phyloP scores from a whole-genome alignment of 2,797 vertebrate species.

The Tragelaphus eurycerus region DNA sequence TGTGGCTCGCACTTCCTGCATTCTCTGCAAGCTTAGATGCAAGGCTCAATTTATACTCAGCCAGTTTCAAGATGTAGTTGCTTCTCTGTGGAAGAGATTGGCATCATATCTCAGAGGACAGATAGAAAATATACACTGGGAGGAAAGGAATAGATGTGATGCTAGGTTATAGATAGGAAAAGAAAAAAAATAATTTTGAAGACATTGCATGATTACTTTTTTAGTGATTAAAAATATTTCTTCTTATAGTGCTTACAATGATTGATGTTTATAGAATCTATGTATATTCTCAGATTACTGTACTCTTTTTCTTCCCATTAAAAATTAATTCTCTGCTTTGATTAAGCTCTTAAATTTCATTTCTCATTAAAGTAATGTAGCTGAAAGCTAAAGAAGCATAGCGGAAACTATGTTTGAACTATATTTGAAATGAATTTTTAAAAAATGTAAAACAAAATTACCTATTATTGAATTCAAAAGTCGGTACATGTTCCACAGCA shows the following conservation, averaged over 20 bases:
- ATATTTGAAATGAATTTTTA: constrained; percentile 50
- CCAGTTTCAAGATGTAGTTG: background rate
- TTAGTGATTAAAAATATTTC: background rate
- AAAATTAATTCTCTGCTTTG: constrained; percentile 36
- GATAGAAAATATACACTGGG: background rate
- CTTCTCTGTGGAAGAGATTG: background rate
- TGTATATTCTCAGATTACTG: background rate
- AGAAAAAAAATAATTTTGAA: background rate
- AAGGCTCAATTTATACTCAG: background rate
- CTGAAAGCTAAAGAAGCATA: constrained; percentile 15
- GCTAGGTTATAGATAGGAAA: background rate
- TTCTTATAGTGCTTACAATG: constrained; percentile 11
- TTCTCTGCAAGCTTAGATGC: background rate
- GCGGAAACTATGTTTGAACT: constrained; percentile 58
- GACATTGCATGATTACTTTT: background rate
- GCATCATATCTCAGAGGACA: background rate
- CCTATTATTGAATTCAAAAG: constrained; percentile 69
- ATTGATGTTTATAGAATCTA: background rate
- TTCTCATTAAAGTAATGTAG: constrained; percentile 14
- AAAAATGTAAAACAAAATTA: constrained; percentile 51
- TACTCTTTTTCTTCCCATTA: background rate
- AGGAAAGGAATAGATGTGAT: background rate
- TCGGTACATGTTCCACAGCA: constrained; percentile 2
- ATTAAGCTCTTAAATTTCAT: background rate
- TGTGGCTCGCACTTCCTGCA: background rate